Base-by-base conservation (phyloP, 2,888 invertebrate species). In the Neoaliturus tenellus region DNA sequence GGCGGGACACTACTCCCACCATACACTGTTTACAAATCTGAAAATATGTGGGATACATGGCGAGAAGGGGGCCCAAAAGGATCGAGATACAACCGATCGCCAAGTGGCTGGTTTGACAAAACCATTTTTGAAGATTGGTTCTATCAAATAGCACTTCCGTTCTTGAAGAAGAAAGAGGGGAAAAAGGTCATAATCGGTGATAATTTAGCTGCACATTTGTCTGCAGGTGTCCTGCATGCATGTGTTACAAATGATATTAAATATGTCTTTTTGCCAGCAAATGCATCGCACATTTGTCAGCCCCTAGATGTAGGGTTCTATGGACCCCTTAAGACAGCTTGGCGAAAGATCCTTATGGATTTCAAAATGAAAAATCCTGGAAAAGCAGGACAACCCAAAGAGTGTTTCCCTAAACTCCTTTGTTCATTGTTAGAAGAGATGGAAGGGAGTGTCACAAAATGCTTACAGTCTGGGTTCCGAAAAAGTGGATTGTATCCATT, bases 1-100 rank as follows among this genome's bases (percentile, higher is more conserved):
- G 58, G 55, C 80, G 86, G 86, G 23, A 58, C 35, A 48, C 20
- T 86, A 0, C 48, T 87, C 20, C 87, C 87, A 14, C 71, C 75
- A 2, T 44, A 75, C 44, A 17, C n/a, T 1, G 69, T 69, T 12
- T 39, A 69, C 23, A 69, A 69, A 20, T 5, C 39, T 6, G 69
- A 69, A 5, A 69, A 33, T 23, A 3, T 69, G 20, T 69, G 20
- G n/a, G 33, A 33, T 10, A 39, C 69, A 12, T 69, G 69, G 69
- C n/a, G 20, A 0, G 20, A 39, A 14, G 69, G 69, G 17, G 69
- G 69, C 2, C 69, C 69, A 4, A 23, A 35, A 20, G 39, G 39
- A 23, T n/a, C 33, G 1, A 6, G 69, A 0, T 69, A 39, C 23
- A 39, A 39, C n/a, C 1, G 69, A n/a, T 20, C 39, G 1, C 4